Evolutionary conservation across 1,140 invertebrate species (phyloP).

Genomic region (Heterodera schachtii): DNA sequence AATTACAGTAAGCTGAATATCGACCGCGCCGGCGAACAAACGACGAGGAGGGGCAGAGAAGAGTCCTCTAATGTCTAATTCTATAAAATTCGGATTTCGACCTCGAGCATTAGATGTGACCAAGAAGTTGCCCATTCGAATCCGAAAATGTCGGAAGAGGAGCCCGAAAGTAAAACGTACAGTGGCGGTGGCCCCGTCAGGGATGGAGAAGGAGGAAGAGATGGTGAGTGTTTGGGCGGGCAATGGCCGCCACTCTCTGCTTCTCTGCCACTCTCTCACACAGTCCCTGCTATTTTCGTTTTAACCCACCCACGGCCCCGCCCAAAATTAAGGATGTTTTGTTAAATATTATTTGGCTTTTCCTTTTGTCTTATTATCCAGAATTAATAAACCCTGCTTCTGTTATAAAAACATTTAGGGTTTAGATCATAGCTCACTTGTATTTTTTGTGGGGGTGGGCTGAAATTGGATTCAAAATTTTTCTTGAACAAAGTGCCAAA

Average conservation of each 20-base stretch:
- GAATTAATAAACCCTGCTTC: background rate
- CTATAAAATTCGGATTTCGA: conserved; percentile 41
- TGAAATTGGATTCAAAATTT: conserved; percentile 16
- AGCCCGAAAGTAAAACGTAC: conserved; percentile 46
- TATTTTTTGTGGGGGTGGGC: background rate
- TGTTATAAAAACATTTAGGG: background rate
- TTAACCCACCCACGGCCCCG: background rate
- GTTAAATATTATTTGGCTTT: background rate
- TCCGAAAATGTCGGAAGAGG: conserved; percentile 41
- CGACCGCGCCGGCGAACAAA: conserved; percentile 29
- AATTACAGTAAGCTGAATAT: conserved; percentile 32
- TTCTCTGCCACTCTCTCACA: conserved; percentile 34
- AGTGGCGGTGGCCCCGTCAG: conserved; percentile 42
- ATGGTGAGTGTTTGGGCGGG: conserved; percentile 35
- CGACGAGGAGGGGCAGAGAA: conserved; percentile 14
- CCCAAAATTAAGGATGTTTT: background rate
- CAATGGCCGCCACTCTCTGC: conserved; percentile 39
- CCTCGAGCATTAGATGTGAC: conserved; percentile 45
- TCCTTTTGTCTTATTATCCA: background rate
- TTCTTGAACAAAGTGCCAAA: conserved; percentile 29
- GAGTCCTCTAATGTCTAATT: conserved; percentile 34
- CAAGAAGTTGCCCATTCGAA: conserved; percentile 43
- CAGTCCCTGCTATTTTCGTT: conserved; percentile 15
- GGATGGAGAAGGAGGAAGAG: conserved; percentile 56
- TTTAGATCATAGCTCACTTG: background rate